These are phyloP conservation scores for Copidosoma floridanum DNA, from an alignment of 1,140 invertebrate genomes.

Conservation along the genomic window DNA sequence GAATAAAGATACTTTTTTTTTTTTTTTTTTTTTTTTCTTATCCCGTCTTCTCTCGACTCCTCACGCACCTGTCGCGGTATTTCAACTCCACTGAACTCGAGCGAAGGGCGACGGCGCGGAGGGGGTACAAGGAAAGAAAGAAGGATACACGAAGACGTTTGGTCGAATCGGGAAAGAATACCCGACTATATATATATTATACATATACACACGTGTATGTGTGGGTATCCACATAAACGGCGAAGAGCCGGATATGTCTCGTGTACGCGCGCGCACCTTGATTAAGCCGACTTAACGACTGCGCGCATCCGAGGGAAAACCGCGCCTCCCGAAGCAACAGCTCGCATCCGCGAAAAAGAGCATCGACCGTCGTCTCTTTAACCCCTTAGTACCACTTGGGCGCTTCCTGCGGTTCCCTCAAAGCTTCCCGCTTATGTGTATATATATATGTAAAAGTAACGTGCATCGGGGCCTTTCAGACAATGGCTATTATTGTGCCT, in stretches of 20 bases:
- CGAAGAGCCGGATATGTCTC: constrained; percentile 13
- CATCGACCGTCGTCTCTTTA: background rate
- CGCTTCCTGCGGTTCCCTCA: constrained; percentile 8
- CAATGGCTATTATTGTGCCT: background rate
- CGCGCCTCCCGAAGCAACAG: background rate
- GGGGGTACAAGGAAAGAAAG: background rate
- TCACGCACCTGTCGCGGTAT: constrained; percentile 20
- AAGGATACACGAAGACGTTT: background rate
- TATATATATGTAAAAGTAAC: too few relatives aligned
- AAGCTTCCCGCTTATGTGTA: background rate
- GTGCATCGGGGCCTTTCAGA: background rate
- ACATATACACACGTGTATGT: too few relatives aligned
- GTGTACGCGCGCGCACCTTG: too few relatives aligned
- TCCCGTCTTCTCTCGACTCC: background rate
- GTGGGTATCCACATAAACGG: too few relatives aligned
- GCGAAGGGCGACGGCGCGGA: too few relatives aligned
- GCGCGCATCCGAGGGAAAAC: background rate
- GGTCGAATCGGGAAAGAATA: constrained; percentile 2
- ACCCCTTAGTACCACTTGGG: constrained; percentile 6
- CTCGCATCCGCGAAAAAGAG: background rate
- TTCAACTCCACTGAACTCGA: background rate
- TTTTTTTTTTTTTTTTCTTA: too few relatives aligned
- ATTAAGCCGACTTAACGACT: constrained; percentile 20
- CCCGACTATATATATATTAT: too few relatives aligned
- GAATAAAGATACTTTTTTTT: constrained; percentile 3